Base-by-base conservation (phyloP, 30 jellyfish, hydroid and myxozoan species). In the Cassiopea xamachana region DNA sequence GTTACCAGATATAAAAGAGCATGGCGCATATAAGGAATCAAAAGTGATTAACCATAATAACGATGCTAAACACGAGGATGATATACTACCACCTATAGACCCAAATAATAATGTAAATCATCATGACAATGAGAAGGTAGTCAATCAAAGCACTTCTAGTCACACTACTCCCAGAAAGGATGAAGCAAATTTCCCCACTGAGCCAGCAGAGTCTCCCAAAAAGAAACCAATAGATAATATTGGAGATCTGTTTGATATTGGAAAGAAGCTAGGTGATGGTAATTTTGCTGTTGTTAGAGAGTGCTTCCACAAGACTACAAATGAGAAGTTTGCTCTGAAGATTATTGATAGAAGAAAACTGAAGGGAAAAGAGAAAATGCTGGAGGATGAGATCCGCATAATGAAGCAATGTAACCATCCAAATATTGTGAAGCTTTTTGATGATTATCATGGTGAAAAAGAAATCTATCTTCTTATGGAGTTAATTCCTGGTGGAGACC, bases 251-350 rank as follows among this genome's bases (percentile, higher is more conserved):
- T 96, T 87, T 73, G 98, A 92, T 39, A 78, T 96, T 89, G 98
- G 99, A 1, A 85, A 69, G 70, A 84, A 87, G 51, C 69, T 96
- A 39, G 99, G 99, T 9, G 99, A 96, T 88, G 99, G 99, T 14
- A 96, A 96, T 79, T 96, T 96, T 85, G 99, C 99, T 39, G 97
- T 96, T 85, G 99, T 96, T 8, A 75, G 97, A 50, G 97, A 96
- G 77, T 94, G 93, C 49, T 69, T 82, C 79, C 98, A 96, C 44
- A 92, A 89, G 79, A 48, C 73, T 70, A 92, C 97, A 1, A 60
- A 82, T 46, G 91, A 88, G 76, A 82, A 77, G 69, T 96, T 46
- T 89, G 99, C 99, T 10, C 45, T 96, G 88, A 96, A 96, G 68
- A 92, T 96, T 3, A 96, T 96, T 78, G 99, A 96, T 82, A 89